Evolutionary conservation across 1,140 invertebrate genomes (phyloP).

Genomic region (Bombus polaris): DNA sequence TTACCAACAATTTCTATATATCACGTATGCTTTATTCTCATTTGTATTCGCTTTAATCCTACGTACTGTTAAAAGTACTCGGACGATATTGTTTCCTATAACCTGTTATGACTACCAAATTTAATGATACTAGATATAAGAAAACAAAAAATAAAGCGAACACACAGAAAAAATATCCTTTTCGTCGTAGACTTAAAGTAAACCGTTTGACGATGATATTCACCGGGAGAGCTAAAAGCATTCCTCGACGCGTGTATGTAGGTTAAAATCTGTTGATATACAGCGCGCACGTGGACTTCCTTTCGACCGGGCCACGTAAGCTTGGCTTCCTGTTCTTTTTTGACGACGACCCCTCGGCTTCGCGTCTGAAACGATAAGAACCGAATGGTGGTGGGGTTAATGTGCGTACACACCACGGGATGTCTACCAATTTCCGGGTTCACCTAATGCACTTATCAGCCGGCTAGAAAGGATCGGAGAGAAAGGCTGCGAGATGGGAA

Average conservation of each 20-base stretch:
- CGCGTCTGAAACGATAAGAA: constrained; percentile 34
- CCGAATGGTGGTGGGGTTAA: constrained; percentile 60
- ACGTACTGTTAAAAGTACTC: not conserved
- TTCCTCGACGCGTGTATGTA: constrained; percentile 56
- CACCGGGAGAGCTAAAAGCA: constrained; percentile 55
- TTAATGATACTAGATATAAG: not conserved
- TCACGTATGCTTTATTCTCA: not conserved
- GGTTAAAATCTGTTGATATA: constrained; percentile 65
- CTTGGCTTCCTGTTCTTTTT: constrained; percentile 28
- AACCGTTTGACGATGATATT: constrained; percentile 30
- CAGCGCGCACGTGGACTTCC: constrained; percentile 50
- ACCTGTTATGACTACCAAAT: not conserved
- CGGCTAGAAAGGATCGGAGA: constrained; percentile 44
- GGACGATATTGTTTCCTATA: not conserved
- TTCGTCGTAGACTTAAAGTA: not conserved
- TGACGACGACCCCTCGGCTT: constrained; percentile 18
- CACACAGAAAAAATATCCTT: not conserved
- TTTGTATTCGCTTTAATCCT: not conserved
- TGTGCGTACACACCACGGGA: constrained; percentile 64
- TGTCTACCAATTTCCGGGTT: constrained; percentile 69
- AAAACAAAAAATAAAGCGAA: not conserved
- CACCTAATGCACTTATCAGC: constrained; percentile 67
- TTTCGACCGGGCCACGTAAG: constrained; percentile 20
- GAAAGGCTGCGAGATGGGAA: constrained; percentile 9
- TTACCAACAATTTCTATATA: not conserved